Percentiles rank a stretch among this genome's conserved stretches.
Evolutionary conservation across 1,140 invertebrate genomes (phyloP).

Genomic region (Aphelinus certus): DNA sequence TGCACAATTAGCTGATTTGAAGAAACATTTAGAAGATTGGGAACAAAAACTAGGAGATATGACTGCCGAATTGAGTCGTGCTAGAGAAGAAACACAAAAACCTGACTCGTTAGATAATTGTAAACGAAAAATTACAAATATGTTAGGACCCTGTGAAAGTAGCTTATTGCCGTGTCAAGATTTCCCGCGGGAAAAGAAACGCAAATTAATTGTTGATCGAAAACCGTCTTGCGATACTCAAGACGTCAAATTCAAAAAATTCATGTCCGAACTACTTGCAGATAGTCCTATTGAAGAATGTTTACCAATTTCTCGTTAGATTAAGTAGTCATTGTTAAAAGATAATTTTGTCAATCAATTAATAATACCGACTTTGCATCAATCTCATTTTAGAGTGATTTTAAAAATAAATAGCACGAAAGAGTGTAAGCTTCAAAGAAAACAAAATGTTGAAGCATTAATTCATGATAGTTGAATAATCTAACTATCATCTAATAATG

Average conservation of each 20-base stretch:
- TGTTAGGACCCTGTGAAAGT: conserved; percentile 45
- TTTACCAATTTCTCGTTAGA: conserved; percentile 2
- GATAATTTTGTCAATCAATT: too few relatives aligned
- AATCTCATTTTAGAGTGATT: too few relatives aligned
- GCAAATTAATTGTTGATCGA: conserved; percentile 62
- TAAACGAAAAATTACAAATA: conserved; percentile 56
- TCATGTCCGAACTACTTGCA: conserved; percentile 49
- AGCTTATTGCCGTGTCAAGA: conserved; percentile 52
- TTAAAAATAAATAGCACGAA: too few relatives aligned
- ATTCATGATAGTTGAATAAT: not conserved
- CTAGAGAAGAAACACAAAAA: conserved; percentile 62
- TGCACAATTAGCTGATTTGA: conserved; percentile 65
- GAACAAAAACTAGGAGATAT: conserved; percentile 68
- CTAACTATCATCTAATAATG: not conserved
- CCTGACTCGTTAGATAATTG: conserved; percentile 53
- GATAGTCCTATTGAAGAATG: conserved; percentile 28
- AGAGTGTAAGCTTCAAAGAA: too few relatives aligned
- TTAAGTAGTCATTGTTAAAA: too few relatives aligned
- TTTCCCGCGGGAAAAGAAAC: conserved; percentile 56
- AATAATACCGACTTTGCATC: too few relatives aligned
- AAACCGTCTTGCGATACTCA: conserved; percentile 56
- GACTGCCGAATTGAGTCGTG: conserved; percentile 64
- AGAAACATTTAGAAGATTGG: conserved; percentile 68
- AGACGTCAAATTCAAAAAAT: conserved; percentile 63
- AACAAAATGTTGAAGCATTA: too few relatives aligned